A percentile compares a stretch with the other conserved stretches of the same genome.
These are phyloP conservation scores for Onychomys arenicola DNA, from an alignment of 2,797 vertebrate genomes.

Conservation along the genomic window DNA sequence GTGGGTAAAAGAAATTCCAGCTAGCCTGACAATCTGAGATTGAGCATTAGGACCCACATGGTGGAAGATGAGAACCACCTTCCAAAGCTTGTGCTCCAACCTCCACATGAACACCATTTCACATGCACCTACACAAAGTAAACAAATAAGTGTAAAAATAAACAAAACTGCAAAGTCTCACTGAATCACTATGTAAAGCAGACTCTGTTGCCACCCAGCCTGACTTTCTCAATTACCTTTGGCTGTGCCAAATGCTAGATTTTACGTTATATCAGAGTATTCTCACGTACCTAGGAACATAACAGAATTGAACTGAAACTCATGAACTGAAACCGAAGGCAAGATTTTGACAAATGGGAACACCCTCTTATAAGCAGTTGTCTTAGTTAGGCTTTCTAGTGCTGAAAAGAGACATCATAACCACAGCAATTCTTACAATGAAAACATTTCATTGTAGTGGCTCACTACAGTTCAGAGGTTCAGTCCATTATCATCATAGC, in stretches of 20 bases:
- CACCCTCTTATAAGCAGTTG: constrained; percentile 78
- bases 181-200: not conserved
- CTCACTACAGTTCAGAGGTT: not conserved
- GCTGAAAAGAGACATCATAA: not conserved
- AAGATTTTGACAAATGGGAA: constrained; percentile 85
- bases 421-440: not conserved
- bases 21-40: not conserved
- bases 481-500: not conserved
- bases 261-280: constrained; percentile 72
- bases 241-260: not conserved
- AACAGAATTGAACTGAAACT: constrained; percentile 78
- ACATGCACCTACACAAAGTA: not conserved
- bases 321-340: constrained; percentile 76
- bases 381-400: not conserved
- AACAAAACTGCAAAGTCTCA: not conserved
- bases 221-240: not conserved
- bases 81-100: not conserved
- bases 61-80: not conserved
- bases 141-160: not conserved
- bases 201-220: not conserved
- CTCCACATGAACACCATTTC: not conserved
- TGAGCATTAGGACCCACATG: not conserved
- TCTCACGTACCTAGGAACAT: constrained; percentile 54
- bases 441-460: not conserved
- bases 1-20: not conserved